These are phyloP conservation scores for Campylomormyrus numenius DNA, from an alignment of 2,113 vertebrate species.

Conservation along the genomic window DNA sequence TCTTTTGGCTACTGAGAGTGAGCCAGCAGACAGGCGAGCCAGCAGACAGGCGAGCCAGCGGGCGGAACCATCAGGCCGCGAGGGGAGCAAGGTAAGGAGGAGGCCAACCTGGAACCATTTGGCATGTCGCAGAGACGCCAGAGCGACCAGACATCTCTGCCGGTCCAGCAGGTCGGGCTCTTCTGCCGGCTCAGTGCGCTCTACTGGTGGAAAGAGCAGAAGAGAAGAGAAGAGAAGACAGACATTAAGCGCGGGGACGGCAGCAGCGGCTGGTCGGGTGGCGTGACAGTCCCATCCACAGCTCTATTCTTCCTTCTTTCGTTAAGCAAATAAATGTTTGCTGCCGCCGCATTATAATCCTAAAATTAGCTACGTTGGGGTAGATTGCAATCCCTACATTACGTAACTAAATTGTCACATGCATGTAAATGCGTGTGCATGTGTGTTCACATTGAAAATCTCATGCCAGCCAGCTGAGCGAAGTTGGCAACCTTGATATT, in stretches of 20 bases:
- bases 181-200: slow-evolving; percentile 90
- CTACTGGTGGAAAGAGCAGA: slow-evolving; percentile 80
- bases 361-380: too few species aligned
- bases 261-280: slow-evolving; percentile 30
- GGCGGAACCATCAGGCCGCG: slow-evolving; percentile 66
- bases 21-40: neutral
- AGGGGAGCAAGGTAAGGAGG: slow-evolving; percentile 80
- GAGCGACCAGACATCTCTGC: slow-evolving; percentile 98
- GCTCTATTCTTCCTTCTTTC: neutral
- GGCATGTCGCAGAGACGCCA: slow-evolving; percentile 99
- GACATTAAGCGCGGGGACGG: slow-evolving; percentile 61
- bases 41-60: neutral
- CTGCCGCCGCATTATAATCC: slow-evolving; percentile 32
- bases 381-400: too few species aligned
- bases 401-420: too few species aligned
- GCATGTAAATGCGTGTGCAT: too few species aligned
- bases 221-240: slow-evolving; percentile 48
- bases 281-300: neutral
- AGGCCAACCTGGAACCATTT: slow-evolving; percentile 99
- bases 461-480: too few species aligned
- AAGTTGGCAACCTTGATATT: too few species aligned
- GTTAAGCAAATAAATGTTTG: neutral
- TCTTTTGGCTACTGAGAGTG: neutral
- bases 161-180: slow-evolving; percentile 97
- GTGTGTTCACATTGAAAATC: too few species aligned